phyloP scores from a whole-genome alignment of 2,113 vertebrate species.

The Syngnathus typhle region DNA sequence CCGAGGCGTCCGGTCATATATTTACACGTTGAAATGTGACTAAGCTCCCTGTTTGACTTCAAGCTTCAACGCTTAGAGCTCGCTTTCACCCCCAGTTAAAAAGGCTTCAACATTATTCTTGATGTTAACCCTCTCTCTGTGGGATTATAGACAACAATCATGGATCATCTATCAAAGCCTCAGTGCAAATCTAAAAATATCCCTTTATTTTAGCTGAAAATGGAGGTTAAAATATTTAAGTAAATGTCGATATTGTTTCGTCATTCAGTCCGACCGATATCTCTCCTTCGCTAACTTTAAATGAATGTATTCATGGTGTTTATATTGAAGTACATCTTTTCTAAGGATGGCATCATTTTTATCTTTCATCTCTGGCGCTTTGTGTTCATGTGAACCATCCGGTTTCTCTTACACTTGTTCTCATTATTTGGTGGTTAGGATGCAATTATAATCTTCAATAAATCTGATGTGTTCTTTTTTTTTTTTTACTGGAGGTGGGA shows the following conservation, averaged over 20 bases:
- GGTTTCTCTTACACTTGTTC: neutral
- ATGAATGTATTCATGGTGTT: neutral
- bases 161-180: neutral
- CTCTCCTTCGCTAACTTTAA: neutral
- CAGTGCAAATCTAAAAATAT: neutral
- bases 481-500: no score
- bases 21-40: constrained; percentile 35
- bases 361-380: neutral
- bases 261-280: neutral
- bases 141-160: constrained; percentile 4
- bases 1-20: constrained; percentile 35
- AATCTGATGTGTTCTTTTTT: no score
- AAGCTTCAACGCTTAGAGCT: constrained; percentile 33
- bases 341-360: neutral
- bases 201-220: neutral
- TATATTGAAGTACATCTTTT: neutral
- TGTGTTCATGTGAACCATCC: constrained; percentile 5
- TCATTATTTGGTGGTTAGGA: neutral
- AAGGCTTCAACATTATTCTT: constrained; percentile 16
- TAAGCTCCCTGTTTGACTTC: constrained; percentile 24
- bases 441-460: no score
- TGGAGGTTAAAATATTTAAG: neutral
- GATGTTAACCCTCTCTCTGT: constrained; percentile 2
- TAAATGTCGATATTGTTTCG: constrained; percentile 7
- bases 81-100: constrained; percentile 17